Evolutionary conservation across 2,888 invertebrate species (phyloP).

Genomic region (Shargacucullia verbasci): DNA sequence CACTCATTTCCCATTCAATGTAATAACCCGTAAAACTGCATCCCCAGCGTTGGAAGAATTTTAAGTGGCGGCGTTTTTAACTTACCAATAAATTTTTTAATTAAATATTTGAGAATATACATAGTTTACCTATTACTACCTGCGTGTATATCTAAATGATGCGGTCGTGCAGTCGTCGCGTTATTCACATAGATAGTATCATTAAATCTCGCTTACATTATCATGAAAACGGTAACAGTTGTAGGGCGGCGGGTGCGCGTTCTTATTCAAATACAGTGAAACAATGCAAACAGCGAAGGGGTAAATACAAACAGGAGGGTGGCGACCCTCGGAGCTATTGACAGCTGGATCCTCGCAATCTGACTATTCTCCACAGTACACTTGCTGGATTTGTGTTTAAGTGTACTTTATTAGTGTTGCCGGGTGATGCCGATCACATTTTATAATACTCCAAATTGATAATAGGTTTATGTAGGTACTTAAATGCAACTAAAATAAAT

Average conservation of each 20-base stretch:
- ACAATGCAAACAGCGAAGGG: slow-evolving; percentile 85
- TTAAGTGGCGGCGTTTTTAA: slow-evolving; percentile 77
- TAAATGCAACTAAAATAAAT: slow-evolving; percentile 5
- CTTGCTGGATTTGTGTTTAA: slow-evolving; percentile 70
- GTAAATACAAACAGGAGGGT: slow-evolving; percentile 80
- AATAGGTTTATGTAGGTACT: slow-evolving; percentile 4
- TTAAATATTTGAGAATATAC: slow-evolving; percentile 56
- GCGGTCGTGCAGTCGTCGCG: slow-evolving; percentile 42
- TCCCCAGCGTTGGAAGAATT: slow-evolving; percentile 78
- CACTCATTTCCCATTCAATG: slow-evolving; percentile 86
- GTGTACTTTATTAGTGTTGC: slow-evolving; percentile 72
- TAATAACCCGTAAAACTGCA: slow-evolving; percentile 87
- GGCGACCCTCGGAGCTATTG: slow-evolving; percentile 75
- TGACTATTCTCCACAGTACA: slow-evolving; percentile 76
- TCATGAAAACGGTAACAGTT: slow-evolving; percentile 85
- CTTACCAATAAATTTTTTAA: slow-evolving; percentile 74
- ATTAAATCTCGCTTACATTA: slow-evolving; percentile 83
- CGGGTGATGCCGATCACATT: slow-evolving; percentile 48
- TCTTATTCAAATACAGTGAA: slow-evolving; percentile 83
- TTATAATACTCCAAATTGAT: slow-evolving; percentile 22
- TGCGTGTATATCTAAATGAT: slow-evolving; percentile 45
- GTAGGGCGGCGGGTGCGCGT: slow-evolving; percentile 72
- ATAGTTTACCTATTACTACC: slow-evolving; percentile 27
- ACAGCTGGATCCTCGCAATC: slow-evolving; percentile 72
- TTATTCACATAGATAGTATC: slow-evolving; percentile 72